These are phyloP conservation scores for Tretioscincus oriximinensis DNA, from an alignment of 2,113 vertebrate species.

Conservation along the genomic window DNA sequence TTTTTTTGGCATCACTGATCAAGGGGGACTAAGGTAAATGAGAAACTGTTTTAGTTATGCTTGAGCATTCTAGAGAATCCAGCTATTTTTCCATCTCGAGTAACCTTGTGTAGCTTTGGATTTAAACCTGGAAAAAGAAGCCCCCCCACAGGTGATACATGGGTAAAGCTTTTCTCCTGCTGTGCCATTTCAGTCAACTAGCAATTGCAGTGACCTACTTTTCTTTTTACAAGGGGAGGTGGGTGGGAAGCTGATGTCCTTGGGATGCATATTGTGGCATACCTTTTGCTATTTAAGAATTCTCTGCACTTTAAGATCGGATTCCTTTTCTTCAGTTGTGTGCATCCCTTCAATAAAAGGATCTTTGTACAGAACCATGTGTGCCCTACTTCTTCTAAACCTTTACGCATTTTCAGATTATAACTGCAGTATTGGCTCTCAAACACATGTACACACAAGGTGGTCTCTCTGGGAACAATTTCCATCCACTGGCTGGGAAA, in stretches of 20 bases:
- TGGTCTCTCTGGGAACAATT: too few species aligned
- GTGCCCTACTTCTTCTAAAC: not conserved
- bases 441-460: too few species aligned
- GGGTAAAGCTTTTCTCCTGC: not conserved
- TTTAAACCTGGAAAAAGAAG: not conserved
- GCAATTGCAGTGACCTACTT: conserved; percentile 1
- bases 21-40: not conserved
- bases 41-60: not conserved
- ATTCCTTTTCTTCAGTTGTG: conserved; percentile 16
- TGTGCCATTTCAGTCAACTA: conserved; percentile 15
- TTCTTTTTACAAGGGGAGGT: not conserved
- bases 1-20: not conserved
- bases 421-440: not conserved
- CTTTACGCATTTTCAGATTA: not conserved
- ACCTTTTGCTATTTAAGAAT: conserved; percentile 33
- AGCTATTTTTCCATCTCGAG: not conserved
- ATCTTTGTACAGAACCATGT: conserved; percentile 17
- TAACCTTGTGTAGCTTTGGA: not conserved
- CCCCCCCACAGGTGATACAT: not conserved
- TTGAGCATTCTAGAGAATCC: not conserved
- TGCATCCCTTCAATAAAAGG: conserved; percentile 51
- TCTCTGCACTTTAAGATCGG: conserved; percentile 49
- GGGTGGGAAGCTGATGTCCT: conserved; percentile 5
- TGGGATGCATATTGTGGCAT: conserved; percentile 4
- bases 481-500: too few species aligned